Evolutionary conservation across 1,140 invertebrate genomes (phyloP).

Genomic region (Drosophila asahinai): DNA sequence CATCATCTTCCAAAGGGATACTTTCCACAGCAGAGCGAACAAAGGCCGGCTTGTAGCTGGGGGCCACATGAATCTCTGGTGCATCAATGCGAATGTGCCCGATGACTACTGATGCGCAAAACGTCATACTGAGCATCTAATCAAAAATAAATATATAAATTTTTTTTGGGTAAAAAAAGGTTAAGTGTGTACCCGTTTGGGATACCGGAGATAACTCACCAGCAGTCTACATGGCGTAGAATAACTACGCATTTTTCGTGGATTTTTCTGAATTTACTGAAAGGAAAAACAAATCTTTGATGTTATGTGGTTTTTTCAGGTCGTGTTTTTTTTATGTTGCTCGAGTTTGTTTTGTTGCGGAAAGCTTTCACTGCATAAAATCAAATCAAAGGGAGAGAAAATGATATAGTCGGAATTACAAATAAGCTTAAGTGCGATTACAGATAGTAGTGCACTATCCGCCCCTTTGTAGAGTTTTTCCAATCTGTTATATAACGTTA

Average conservation of each 20-base stretch:
- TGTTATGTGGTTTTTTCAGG: not conserved
- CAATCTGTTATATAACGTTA: no score
- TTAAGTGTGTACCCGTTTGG: not conserved
- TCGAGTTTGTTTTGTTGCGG: no score
- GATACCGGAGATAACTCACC: conserved; percentile 47
- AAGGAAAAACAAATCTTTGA: not conserved
- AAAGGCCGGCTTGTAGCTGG: conserved; percentile 82
- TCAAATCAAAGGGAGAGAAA: no score
- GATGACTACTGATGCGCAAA: conserved; percentile 7
- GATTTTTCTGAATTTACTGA: not conserved
- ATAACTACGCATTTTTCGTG: conserved; percentile 36
- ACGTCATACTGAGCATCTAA: conserved; percentile 45
- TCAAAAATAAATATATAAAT: not conserved
- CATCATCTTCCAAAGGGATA: conserved; percentile 71
- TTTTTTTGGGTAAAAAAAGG: not conserved
- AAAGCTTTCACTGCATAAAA: no score
- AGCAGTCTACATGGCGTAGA: conserved; percentile 44
- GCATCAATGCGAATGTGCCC: conserved; percentile 74
- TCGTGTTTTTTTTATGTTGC: not conserved
- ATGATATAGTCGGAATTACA: no score
- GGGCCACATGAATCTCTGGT: conserved; percentile 62
- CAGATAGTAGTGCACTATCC: no score
- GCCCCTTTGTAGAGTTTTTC: no score
- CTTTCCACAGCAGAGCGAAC: conserved; percentile 87
- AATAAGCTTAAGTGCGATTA: no score